Percentiles rank a stretch among this genome's conserved stretches.
Conservation (phyloP, 1,140 invertebrate species). For the Cyclargus thomasi region DNA sequence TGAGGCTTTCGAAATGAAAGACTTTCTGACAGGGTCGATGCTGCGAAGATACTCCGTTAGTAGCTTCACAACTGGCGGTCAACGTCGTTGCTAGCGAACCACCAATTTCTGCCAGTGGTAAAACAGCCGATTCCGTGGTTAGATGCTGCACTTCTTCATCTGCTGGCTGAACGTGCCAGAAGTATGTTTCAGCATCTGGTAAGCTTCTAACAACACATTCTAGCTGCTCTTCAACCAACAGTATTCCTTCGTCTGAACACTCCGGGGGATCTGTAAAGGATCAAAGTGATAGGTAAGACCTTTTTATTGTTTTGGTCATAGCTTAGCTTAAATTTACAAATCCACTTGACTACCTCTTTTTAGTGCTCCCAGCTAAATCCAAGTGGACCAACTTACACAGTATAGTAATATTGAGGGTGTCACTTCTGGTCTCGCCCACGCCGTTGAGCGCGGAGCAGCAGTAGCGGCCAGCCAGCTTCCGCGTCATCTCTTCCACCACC, state of each 20-base stretch:
- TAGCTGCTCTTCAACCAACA: conserved; percentile 48
- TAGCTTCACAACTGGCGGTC: conserved; percentile 53
- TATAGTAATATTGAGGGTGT: conserved; percentile 48
- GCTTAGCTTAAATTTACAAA: conserved; percentile 17
- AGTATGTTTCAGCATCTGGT: conserved; percentile 55
- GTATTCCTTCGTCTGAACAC: conserved; percentile 48
- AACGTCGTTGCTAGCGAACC: conserved; percentile 46
- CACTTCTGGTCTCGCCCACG: conserved; percentile 62
- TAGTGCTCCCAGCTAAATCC: not conserved
- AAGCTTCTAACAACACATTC: conserved; percentile 51
- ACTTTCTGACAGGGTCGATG: conserved; percentile 48
- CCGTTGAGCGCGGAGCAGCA: conserved; percentile 70
- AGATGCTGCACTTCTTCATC: conserved; percentile 57
- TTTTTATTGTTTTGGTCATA: not conserved
- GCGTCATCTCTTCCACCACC: not conserved
- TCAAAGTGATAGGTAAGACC: not conserved
- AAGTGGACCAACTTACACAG: conserved; percentile 59
- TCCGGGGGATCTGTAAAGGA: conserved; percentile 55
- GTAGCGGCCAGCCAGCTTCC: not conserved
- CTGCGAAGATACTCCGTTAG: conserved; percentile 57
- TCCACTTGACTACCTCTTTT: not conserved
- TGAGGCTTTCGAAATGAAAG: conserved; percentile 50
- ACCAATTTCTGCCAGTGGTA: conserved; percentile 51
- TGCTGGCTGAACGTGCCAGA: conserved; percentile 58
- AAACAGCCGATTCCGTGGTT: conserved; percentile 51